Base-by-base conservation (phyloP, 2,888 invertebrate genomes). In the Sphaerophoria rueppellii region DNA sequence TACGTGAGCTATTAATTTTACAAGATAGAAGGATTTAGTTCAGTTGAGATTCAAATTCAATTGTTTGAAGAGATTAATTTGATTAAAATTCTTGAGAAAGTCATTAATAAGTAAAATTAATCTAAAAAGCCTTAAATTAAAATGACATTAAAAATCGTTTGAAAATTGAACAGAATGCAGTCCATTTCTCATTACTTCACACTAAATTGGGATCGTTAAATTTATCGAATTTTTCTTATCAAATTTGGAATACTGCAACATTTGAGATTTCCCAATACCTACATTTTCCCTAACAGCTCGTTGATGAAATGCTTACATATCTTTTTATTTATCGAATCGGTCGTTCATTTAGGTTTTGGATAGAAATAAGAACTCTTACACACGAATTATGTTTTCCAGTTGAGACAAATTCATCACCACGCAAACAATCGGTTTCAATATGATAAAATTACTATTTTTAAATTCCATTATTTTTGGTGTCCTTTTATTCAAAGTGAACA, bases 331-430 rank as follows among this genome's bases (percentile, higher is more conserved):
- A 73, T 69, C 67, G 6, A 35, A 54, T 24, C 7, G 11, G 24
- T 43, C 6, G 37, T 4, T 35, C 11, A n/a, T n/a, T 24, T 12
- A 24, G 46, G 32, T 4, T 5, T 32, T n/a, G 24, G 32, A 24
- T 12, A 14, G 24, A 11, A 67, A 70, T 74, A 80, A 80, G 75
- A 63, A 63, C 35, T 14, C 63, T 16, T 5, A 37, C 48, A 55
- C 24, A n/a, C 52, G 7, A 35, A 37, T 43, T n/a, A 1, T 4
- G 11, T 7, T 52, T 32, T 16, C 63, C 37, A 80, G 80, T 80
- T 16, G 37, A 43, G 14, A 55, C 4, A 6, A 40, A 70, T 63
- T 46, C 14, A 35, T 14, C 16, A 1, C 12, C 32, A 9, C 35
- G 34, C 14, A 46, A 9, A 50, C 50, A 60, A 24, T 46, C 11